Evolutionary conservation across 2,888 invertebrate genomes (phyloP).

Genomic region (Nomada hirtipes): DNA sequence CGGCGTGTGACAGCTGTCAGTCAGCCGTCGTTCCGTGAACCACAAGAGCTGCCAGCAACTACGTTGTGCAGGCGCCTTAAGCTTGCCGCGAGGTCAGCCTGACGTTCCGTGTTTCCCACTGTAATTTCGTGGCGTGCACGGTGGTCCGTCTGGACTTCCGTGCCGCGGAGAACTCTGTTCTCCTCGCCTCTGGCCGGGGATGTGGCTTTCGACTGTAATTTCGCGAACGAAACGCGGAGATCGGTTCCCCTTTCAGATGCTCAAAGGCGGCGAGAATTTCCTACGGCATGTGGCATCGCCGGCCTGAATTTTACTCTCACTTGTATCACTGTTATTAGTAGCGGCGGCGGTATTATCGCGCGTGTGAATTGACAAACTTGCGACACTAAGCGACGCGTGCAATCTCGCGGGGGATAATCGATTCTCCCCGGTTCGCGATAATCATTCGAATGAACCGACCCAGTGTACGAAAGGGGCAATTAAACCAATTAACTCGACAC

Average conservation of each 20-base stretch:
- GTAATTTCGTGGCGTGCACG: conserved; percentile 39
- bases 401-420: too few species aligned
- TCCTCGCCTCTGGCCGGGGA: not conserved
- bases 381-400: too few species aligned
- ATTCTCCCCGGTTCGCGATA: too few species aligned
- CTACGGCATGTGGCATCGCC: too few species aligned
- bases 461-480: not conserved
- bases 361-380: too few species aligned
- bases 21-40: conserved; percentile 28
- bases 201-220: not conserved
- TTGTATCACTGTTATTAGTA: too few species aligned
- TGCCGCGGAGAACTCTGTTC: not conserved
- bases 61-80: conserved; percentile 25
- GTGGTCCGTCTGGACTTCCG: conserved; percentile 19
- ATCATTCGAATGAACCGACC: not conserved
- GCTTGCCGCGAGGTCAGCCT: conserved; percentile 29
- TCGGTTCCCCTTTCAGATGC: not conserved
- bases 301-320: too few species aligned
- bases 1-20: conserved; percentile 54
- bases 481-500: not conserved
- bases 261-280: too few species aligned
- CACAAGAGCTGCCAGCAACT: not conserved
- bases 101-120: conserved; percentile 27
- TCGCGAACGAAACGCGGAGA: not conserved
- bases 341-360: too few species aligned